phyloP scores from a whole-genome alignment of 2,797 vertebrate species.

The Numenius phaeopus region DNA sequence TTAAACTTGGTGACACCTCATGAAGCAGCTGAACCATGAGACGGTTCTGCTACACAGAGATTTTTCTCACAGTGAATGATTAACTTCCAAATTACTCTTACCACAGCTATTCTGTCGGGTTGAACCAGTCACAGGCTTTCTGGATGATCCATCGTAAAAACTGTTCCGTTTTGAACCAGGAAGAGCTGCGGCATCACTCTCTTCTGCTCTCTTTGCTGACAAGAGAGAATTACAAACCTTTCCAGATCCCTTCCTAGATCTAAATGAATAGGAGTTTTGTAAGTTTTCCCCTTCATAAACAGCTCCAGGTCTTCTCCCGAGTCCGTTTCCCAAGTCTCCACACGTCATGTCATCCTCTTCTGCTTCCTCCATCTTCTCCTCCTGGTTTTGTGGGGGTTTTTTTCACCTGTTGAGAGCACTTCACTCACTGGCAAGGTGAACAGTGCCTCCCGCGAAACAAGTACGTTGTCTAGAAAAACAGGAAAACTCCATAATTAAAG shows the following conservation, averaged over 20 bases:
- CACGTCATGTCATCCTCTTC: conserved; percentile 88
- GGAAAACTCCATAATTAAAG: background rate
- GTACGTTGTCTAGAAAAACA: background rate
- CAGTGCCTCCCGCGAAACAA: background rate
- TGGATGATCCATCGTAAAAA: background rate
- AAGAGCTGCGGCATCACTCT: background rate
- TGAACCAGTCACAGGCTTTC: background rate
- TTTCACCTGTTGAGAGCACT: background rate
- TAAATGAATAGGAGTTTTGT: background rate
- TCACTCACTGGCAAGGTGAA: background rate
- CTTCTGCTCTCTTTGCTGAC: conserved; percentile 22
- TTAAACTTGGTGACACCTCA: background rate
- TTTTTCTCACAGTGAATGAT: background rate
- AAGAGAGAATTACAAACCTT: background rate
- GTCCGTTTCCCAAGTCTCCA: conserved; percentile 90
- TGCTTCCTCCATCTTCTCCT: conserved; percentile 36
- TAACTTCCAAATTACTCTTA: conserved; percentile 40
- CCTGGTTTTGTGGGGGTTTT: background rate
- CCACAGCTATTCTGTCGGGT: conserved; percentile 42
- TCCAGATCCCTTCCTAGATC: conserved; percentile 55
- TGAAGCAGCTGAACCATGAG: background rate
- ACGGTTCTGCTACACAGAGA: fast-evolving
- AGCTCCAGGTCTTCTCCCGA: conserved; percentile 73
- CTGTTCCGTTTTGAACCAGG: background rate
- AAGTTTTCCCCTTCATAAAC: conserved; percentile 50